A percentile compares a stretch with the other conserved stretches of the same genome.
Evolutionary conservation across 2,888 invertebrate species (phyloP).

Genomic region (Drosophila setosimentum): DNA sequence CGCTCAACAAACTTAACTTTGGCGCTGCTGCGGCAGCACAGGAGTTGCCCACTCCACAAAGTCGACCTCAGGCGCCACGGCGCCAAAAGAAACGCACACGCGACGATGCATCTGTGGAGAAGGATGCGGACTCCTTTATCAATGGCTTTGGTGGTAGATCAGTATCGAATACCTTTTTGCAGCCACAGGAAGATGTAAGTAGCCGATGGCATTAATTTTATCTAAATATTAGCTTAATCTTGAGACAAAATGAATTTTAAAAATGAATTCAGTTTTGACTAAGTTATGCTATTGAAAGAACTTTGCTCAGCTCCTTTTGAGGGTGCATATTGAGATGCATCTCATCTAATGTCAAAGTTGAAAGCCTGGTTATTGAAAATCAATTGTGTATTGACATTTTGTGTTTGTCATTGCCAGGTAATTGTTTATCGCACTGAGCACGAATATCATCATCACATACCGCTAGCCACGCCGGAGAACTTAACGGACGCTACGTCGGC

Average conservation of each 20-base stretch:
- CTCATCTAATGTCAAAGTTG: background rate
- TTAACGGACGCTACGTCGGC: constrained; percentile 87
- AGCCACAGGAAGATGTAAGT: constrained; percentile 84
- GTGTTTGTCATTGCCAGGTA: constrained; percentile 84
- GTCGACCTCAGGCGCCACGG: constrained; percentile 84
- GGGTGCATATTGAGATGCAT: background rate
- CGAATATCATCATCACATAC: constrained; percentile 87
- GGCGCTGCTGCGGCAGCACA: constrained; percentile 33
- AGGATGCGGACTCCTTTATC: constrained; percentile 84
- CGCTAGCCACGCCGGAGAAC: constrained; percentile 86
- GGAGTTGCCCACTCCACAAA: constrained; percentile 46
- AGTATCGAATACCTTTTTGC: constrained; percentile 85
- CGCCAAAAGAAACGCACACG: constrained; percentile 83
- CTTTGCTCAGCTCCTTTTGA: background rate
- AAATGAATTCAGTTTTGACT: background rate
- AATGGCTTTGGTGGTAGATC: constrained; percentile 85
- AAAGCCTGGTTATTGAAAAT: background rate
- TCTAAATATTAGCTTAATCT: background rate
- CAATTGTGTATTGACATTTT: background rate
- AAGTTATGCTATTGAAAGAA: background rate
- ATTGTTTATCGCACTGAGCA: constrained; percentile 89
- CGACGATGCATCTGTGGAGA: constrained; percentile 81
- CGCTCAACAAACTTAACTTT: constrained; percentile 71
- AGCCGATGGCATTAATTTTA: background rate
- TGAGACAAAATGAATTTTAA: background rate